These are phyloP conservation scores for Paramuricea clavata DNA, from an alignment of 92 coral and sea anemone species.

Conservation along the genomic window DNA sequence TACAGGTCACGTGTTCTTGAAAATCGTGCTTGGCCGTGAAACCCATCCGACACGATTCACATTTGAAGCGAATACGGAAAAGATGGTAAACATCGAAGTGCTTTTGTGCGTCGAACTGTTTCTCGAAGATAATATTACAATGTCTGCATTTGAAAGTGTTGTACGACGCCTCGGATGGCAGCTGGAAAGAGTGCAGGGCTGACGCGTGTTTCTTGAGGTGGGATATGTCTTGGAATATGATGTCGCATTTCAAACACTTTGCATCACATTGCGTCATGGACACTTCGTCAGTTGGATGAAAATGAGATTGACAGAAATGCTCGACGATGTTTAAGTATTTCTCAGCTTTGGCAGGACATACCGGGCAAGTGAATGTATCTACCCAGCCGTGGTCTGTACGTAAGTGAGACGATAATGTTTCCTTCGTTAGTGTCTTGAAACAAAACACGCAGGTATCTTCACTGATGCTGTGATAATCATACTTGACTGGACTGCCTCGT, in stretches of 20 bases:
- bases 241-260: conserved; percentile 42
- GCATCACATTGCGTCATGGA: conserved; percentile 12
- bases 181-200: conserved; percentile 41
- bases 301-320: conserved; percentile 40
- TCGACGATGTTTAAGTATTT: conserved; percentile 14
- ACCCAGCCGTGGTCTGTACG: conserved; percentile 35
- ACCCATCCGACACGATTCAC: conserved; percentile 50
- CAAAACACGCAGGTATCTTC: conserved; percentile 42
- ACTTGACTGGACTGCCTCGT: neutral
- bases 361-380: conserved; percentile 26
- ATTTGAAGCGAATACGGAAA: conserved; percentile 47
- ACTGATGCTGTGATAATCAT: conserved; percentile 4
- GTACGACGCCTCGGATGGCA: conserved; percentile 7
- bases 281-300: conserved; percentile 36
- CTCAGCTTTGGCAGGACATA: neutral
- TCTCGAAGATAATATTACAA: conserved; percentile 46
- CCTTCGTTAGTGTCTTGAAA: conserved; percentile 12
- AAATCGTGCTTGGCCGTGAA: conserved; percentile 46
- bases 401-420: conserved; percentile 7
- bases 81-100: conserved; percentile 46
- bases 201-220: conserved; percentile 33
- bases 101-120: conserved; percentile 44
- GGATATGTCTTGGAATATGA: conserved; percentile 32
- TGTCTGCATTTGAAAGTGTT: conserved; percentile 50
- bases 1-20: conserved; percentile 46